Evolutionary conservation across 2,113 vertebrate species (phyloP).

Genomic region (Grus americana): DNA sequence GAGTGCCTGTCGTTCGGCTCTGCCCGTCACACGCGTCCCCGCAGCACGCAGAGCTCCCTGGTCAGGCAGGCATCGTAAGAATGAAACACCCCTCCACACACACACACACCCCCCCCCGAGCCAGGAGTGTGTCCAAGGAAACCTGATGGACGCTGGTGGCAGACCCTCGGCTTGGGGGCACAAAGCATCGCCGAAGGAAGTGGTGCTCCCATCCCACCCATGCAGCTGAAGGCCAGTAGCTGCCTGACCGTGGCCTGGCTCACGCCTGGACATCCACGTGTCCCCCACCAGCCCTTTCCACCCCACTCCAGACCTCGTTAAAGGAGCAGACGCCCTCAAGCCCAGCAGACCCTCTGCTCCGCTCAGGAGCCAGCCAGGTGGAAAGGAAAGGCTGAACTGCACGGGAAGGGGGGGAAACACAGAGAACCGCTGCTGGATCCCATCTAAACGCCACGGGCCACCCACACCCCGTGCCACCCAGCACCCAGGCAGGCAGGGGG

Average conservation of each 20-base stretch:
- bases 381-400: background rate
- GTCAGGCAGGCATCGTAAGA: background rate
- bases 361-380: background rate
- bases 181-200: background rate
- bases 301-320: background rate
- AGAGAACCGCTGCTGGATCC: background rate
- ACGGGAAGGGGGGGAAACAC: fast-evolving
- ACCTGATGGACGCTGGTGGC: too few relatives aligned
- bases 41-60: background rate
- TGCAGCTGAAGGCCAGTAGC: background rate
- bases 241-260: background rate
- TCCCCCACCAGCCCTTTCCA: background rate
- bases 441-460: fast-evolving
- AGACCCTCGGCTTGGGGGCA: background rate
- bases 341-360: background rate
- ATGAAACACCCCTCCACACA: background rate
- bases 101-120: background rate
- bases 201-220: background rate
- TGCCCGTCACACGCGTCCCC: background rate
- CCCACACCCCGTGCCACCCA: fast-evolving
- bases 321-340: background rate
- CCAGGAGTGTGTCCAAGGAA: background rate
- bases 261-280: background rate
- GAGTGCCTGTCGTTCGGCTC: background rate
- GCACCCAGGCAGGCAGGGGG: background rate